A percentile compares a stretch with the other conserved stretches of the same genome.
phyloP scores from a whole-genome alignment of 2,797 vertebrate genomes.

The Sebastes melanostomus region DNA sequence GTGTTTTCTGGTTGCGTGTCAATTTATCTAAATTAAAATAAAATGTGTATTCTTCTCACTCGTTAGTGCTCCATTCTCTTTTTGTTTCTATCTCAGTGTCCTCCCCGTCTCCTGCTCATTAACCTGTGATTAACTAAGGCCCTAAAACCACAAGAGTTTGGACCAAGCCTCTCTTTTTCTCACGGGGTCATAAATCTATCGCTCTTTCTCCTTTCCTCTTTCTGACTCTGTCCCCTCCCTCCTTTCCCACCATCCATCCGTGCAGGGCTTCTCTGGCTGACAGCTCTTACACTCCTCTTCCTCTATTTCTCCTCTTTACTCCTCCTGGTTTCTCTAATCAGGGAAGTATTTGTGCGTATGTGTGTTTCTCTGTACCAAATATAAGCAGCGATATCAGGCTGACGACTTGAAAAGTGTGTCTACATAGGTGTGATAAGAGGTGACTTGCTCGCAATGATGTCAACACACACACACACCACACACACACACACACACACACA shows the following conservation, averaged over 20 bases:
- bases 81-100: background rate
- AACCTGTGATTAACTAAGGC: slow-evolving; percentile 61
- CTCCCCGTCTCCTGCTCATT: slow-evolving; percentile 29
- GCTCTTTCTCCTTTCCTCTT: background rate
- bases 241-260: slow-evolving; percentile 61
- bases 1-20: background rate
- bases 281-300: background rate
- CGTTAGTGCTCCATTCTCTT: background rate
- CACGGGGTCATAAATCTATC: slow-evolving; percentile 68
- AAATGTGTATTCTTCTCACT: background rate
- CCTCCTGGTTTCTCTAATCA: background rate
- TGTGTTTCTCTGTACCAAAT: background rate
- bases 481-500: background rate
- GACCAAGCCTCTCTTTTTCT: slow-evolving; percentile 52
- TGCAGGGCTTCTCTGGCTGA: slow-evolving; percentile 2
- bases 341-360: background rate
- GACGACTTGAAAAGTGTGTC: slow-evolving; percentile 1
- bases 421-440: background rate
- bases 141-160: slow-evolving; percentile 42
- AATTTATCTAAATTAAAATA: slow-evolving; percentile 17
- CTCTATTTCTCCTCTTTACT: background rate
- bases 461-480: background rate
- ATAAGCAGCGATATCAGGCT: background rate
- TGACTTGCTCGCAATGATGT: background rate
- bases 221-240: slow-evolving; percentile 29